Percentiles rank a stretch among this genome's conserved stretches.
phyloP scores from a whole-genome alignment of 2,113 vertebrate species.

The Paradoxurus hermaphroditus region DNA sequence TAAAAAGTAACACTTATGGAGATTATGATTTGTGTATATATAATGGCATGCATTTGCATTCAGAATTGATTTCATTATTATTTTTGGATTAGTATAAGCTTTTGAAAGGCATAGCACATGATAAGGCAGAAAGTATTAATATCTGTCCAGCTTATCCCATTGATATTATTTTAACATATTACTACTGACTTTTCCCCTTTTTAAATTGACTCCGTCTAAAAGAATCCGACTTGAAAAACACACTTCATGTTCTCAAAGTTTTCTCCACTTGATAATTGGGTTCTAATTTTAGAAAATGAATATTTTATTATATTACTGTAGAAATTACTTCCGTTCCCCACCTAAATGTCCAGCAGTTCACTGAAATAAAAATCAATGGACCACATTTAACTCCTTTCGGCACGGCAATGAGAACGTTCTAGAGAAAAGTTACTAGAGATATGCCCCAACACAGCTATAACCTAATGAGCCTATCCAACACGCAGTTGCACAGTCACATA shows the following conservation, averaged over 20 bases:
- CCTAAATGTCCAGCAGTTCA: neutral
- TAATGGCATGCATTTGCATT: neutral
- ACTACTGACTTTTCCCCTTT: neutral
- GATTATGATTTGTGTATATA: neutral
- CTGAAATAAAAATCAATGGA: slow-evolving; percentile 2
- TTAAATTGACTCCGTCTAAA: neutral
- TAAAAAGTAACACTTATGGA: neutral
- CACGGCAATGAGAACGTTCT: neutral
- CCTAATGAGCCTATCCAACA: neutral
- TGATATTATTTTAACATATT: neutral
- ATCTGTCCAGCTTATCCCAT: neutral
- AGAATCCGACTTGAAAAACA: neutral
- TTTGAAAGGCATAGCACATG: neutral
- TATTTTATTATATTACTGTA: neutral
- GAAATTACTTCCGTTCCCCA: neutral
- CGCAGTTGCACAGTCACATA: neutral
- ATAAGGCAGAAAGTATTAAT: neutral
- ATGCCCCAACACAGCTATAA: neutral
- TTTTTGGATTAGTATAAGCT: neutral
- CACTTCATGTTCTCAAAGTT: neutral
- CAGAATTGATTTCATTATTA: slow-evolving; percentile 11
- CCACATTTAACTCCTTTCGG: slow-evolving; percentile 8
- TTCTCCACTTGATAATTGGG: neutral
- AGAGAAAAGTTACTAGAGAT: neutral
- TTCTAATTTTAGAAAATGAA: slow-evolving; percentile 17